Base-by-base conservation (phyloP, 2,113 vertebrate genomes). In the Muntiacus reevesi region DNA sequence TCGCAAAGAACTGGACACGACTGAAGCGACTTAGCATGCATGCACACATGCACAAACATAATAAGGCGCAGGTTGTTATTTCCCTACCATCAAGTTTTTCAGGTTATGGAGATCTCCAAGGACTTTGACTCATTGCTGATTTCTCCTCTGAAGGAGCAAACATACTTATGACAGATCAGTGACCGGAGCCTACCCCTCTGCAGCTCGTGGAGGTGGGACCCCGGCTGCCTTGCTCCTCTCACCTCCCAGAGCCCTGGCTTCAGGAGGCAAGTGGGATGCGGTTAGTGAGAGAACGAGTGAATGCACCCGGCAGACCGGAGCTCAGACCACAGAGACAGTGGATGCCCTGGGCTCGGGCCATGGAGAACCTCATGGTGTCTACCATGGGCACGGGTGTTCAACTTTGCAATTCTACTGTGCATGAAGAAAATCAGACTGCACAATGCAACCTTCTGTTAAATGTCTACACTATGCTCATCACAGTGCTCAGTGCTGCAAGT, bases 311-410 rank as follows among this genome's bases (percentile, higher is more conserved):
- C 21, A 95, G 21, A 57, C n/a, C 3, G 7, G 86, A 45, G 43
- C 13, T 1, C 23, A 60, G 54, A 47, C 12, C 85, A 59, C 81
- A 54, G 28, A 17, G 2, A 74, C 10, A 10, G 2, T 0, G 4
- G 2, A 13, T 0, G 0, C 36, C 2, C 8, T 45, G 8, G 1
- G 8, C 28, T 14, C 6, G 23, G 23, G 28, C 43, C 27, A 0
- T 12, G 23, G 30, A 30, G 45, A 17, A n/a, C n/a, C 60, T 45
- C 12, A 1, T 13, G 7, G 57, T 21, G 12, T 67, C 62, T n/a
- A 17, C 62, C 62, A n/a, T 3, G 3, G 8, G 47, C 33, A 5
- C 50, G 28, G 23, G 6, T 3, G 19, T 45, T 79, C 45, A 14
- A 60, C 78, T 83, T 92, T 33, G 50, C n/a, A 33, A 6, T 7